Conservation (phyloP, 1,140 invertebrate species). For the Zaprionus africanus region DNA sequence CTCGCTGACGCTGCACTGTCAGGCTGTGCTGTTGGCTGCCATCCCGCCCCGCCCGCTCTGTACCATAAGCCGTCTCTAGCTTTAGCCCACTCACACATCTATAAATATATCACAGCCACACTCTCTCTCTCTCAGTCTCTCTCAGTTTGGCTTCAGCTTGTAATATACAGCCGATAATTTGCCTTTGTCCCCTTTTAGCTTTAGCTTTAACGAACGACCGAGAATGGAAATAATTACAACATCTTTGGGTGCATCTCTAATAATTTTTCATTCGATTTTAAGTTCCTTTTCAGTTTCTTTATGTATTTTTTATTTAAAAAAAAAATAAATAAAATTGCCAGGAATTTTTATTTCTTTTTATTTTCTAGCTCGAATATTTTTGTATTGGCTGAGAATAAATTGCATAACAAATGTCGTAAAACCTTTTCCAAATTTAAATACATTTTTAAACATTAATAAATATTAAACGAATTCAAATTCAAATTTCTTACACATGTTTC, state of each 20-base stretch:
- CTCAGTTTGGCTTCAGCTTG: conserved; percentile 63
- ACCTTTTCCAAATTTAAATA: background rate
- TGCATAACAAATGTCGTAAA: background rate
- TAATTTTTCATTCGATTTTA: conserved; percentile 82
- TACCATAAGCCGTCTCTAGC: conserved; percentile 48
- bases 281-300: conserved; percentile 69
- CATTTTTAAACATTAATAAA: background rate
- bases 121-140: conserved; percentile 13
- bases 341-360: conserved; percentile 43
- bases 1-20: conserved; percentile 31
- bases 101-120: conserved; percentile 52
- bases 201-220: conserved; percentile 55
- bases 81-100: conserved; percentile 47
- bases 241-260: conserved; percentile 84
- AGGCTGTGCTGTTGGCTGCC: conserved; percentile 32
- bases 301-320: conserved; percentile 66
- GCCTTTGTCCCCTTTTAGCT: conserved; percentile 62
- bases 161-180: conserved; percentile 72
- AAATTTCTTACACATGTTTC: background rate
- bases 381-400: conserved; percentile 12
- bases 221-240: conserved; percentile 85
- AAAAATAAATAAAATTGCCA: conserved; percentile 17
- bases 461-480: background rate
- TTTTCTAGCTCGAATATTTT: conserved; percentile 16
- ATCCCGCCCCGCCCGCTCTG: conserved; percentile 27